Conservation (phyloP, 1,140 invertebrate genomes). For the Temnothorax longispinosus region DNA sequence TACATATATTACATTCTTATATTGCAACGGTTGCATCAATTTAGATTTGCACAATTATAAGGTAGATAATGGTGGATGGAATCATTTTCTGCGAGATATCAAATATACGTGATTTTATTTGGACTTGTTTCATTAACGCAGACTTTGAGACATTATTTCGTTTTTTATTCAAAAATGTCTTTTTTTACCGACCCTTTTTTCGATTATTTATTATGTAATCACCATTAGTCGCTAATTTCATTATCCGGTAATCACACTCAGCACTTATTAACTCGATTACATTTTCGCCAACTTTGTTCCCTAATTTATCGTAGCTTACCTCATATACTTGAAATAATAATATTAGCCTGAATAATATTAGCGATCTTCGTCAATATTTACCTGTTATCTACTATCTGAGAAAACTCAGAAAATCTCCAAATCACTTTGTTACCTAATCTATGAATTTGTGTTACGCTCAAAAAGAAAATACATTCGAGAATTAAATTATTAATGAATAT, state of each 20-base stretch:
- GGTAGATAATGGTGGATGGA: background rate
- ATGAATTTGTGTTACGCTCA: background rate
- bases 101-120: background rate
- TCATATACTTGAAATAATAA: conserved; percentile 7
- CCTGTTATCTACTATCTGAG: background rate
- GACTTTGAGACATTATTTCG: background rate
- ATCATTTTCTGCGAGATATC: background rate
- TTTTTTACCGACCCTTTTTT: background rate
- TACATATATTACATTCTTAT: background rate
- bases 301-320: background rate
- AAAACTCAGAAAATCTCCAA: background rate
- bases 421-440: background rate
- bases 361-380: conserved; percentile 6
- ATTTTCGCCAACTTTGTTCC: conserved; percentile 25
- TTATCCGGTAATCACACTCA: background rate
- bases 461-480: background rate
- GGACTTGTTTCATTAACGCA: background rate
- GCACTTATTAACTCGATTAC: conserved; percentile 18
- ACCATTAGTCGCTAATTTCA: conserved; percentile 12
- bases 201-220: background rate
- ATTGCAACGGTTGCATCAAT: background rate
- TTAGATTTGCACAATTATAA: conserved; percentile 12
- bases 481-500: background rate
- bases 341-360: background rate
- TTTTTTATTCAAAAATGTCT: background rate